Base-by-base conservation (phyloP, 2,113 vertebrate species). In the Dicentrarchus labrax region DNA sequence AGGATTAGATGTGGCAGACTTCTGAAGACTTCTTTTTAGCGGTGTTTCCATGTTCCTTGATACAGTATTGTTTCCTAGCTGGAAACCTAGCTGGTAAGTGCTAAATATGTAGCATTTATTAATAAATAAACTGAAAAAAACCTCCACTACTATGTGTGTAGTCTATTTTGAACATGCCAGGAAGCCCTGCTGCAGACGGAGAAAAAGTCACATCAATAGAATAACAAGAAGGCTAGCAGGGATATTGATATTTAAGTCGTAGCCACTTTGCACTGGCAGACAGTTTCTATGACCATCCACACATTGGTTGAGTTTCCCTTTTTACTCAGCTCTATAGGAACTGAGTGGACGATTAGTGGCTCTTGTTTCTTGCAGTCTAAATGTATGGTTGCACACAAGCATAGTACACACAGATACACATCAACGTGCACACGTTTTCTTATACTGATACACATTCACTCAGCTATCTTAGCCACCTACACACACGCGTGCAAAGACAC, bases 401-500 rank as follows among this genome's bases (percentile, higher is more conserved):
- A 2, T 39, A 8, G 10, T 13, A 17, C 36, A 65, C 17, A 48
- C 39, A 54, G 10, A 60, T 0, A 43, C 38, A 36, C 56, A 39
- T 24, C 13, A 43, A 17, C 39, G 13, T 16, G 13, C 36, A 65
- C 53, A 45, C 7, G 0, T 61, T 69, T 62, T 43, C 36, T 64
- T 10, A 24, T 30, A 16, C 54, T 38, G 6, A 50, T 21, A 43
- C 67, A 54, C 71, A 67, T 50, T 53, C 56, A 16, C 30, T 65
- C 56, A 9, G n/a, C 72, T 13, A 1, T 67, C 59, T 83, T 62
- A 64, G 43, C 71, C 43, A 74, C 87, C 70, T 60, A 82, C 77
- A 80, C 81, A 83, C 21, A 11, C n/a, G 53, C 22, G 57, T 60
- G 57, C 57, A 60, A 60, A 36, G 22, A 54, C 39, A 41, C 39